Conservation (phyloP, 2,113 vertebrate species). For the Odocoileus virginianus region DNA sequence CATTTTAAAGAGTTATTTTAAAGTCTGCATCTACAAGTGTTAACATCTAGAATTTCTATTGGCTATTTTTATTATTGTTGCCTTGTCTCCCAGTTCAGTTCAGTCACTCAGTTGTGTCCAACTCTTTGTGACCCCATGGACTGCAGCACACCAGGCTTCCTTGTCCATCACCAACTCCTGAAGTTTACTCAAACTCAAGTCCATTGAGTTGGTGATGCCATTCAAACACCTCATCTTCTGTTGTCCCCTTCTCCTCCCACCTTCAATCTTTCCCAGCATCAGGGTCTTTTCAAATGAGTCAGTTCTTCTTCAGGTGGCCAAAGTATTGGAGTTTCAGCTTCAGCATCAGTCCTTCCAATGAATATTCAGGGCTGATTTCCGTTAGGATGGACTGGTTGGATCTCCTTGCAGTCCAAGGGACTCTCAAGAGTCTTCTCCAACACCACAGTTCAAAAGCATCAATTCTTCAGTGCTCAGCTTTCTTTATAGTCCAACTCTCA, state of each 20-base stretch:
- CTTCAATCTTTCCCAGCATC: background rate
- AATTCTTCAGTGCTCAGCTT: rapidly evolving
- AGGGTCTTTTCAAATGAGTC: background rate
- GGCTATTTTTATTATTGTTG: background rate
- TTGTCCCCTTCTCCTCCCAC: background rate
- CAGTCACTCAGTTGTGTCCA: background rate
- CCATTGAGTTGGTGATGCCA: background rate
- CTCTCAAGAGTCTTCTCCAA: background rate
- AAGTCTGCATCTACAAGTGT: background rate
- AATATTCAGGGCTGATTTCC: background rate
- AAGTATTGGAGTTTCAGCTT: background rate
- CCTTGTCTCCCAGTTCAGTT: background rate
- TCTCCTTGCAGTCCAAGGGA: background rate
- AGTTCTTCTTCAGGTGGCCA: background rate
- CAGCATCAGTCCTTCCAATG: background rate
- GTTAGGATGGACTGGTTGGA: background rate
- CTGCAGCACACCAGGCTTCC: background rate
- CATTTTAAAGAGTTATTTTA: background rate
- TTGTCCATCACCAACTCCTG: background rate
- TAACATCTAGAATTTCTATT: background rate
- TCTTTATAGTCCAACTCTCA: background rate
- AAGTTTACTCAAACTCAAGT: background rate
- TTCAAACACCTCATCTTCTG: background rate
- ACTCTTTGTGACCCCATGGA: background rate
- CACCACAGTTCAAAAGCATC: background rate